Percentiles rank a stretch among this genome's conserved stretches.
Evolutionary conservation across 2,113 vertebrate species (phyloP).

Genomic region (Opisthocomus hoazin): DNA sequence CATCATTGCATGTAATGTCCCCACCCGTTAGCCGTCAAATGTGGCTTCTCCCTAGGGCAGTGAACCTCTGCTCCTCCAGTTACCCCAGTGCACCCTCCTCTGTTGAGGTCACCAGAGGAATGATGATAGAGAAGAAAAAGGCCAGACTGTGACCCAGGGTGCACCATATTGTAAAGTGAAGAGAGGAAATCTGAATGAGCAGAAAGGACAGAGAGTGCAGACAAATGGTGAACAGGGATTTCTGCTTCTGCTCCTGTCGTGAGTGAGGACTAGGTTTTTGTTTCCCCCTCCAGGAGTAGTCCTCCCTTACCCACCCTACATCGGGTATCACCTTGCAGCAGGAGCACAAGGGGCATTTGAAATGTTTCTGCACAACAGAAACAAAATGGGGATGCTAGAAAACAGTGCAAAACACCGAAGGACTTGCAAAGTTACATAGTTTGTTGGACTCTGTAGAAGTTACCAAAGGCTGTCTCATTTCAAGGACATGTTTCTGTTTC

Average conservation of each 20-base stretch:
- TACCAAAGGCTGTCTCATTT: neutral
- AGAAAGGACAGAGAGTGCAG: neutral
- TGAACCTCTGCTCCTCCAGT: neutral
- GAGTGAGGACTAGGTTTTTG: neutral
- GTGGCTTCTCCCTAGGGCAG: neutral
- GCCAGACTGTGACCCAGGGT: neutral
- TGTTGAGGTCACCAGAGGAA: neutral
- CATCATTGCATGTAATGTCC: fast-evolving
- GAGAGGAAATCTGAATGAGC: neutral
- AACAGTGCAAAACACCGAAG: neutral
- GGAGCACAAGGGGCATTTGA: neutral
- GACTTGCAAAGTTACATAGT: neutral
- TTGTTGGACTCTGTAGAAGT: neutral
- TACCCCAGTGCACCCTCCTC: neutral
- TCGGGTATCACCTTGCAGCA: neutral
- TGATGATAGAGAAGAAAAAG: neutral
- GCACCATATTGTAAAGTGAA: neutral
- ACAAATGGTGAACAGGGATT: neutral
- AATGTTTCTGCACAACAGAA: neutral
- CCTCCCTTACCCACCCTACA: neutral
- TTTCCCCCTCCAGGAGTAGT: neutral
- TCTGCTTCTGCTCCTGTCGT: neutral
- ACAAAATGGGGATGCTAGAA: neutral
- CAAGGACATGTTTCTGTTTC: neutral
- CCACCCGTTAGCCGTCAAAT: neutral